Percentiles rank a stretch among this genome's conserved stretches.
Evolutionary conservation across 2,797 vertebrate species (phyloP).

Genomic region (Cercopithecus petaurista): DNA sequence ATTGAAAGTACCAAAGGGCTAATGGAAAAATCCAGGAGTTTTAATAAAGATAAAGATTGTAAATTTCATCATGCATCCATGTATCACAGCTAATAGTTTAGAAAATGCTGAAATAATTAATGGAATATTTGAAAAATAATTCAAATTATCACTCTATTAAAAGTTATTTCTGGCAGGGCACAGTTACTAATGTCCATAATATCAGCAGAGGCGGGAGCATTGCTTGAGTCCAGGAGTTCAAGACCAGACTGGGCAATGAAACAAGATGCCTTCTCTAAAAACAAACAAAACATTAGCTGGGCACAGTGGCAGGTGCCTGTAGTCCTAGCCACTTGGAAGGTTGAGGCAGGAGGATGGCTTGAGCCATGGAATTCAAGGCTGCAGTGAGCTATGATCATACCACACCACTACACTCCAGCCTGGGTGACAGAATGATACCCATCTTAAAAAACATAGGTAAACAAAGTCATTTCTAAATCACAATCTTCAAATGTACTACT

Average conservation of each 20-base stretch:
- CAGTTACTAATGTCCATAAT: too few relatives aligned
- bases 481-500: not conserved
- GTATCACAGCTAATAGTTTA: not conserved
- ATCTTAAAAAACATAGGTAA: not conserved
- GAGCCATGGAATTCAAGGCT: not conserved
- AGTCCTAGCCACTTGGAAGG: not conserved
- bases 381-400: not conserved
- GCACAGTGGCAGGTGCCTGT: not conserved
- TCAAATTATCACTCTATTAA: not conserved
- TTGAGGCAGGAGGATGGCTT: not conserved
- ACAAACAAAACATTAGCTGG: not conserved
- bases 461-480: not conserved
- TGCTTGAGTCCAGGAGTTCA: too few relatives aligned
- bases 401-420: not conserved
- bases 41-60: not conserved
- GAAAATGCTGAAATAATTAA: conserved; percentile 5
- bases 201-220: too few relatives aligned
- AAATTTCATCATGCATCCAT: not conserved
- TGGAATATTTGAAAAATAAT: conserved; percentile 22
- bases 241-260: too few relatives aligned
- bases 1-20: not conserved
- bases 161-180: not conserved
- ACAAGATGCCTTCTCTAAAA: too few relatives aligned
- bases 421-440: not conserved
- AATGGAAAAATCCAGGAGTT: not conserved